Conservation (phyloP, 53 echinoderm and acorn worm species). For the Luidia sarsii region DNA sequence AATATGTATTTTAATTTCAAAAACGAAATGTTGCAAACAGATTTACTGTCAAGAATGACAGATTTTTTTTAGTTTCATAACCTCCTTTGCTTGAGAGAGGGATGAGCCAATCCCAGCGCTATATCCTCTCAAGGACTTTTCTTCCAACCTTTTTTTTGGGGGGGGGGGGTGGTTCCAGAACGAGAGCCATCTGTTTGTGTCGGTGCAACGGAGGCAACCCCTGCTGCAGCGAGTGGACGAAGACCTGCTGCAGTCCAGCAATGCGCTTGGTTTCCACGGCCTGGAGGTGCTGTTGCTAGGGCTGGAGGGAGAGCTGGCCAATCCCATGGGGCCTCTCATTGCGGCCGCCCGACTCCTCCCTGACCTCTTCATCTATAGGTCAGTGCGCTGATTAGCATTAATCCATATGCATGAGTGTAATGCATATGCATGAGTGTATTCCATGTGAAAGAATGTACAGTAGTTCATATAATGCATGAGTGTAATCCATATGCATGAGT, state of each 20-base stretch:
- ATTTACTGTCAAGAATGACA: too few relatives aligned
- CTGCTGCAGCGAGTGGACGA: conserved; percentile 49
- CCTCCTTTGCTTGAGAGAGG: too few relatives aligned
- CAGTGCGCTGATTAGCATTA: conserved; percentile 19
- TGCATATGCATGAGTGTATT: background rate
- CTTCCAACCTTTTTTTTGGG: too few relatives aligned
- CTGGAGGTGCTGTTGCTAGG: conserved; percentile 76
- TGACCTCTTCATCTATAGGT: conserved; percentile 78
- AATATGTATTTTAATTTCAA: too few relatives aligned
- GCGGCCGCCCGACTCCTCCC: conserved; percentile 74
- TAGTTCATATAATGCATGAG: too few relatives aligned
- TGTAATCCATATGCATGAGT: too few relatives aligned
- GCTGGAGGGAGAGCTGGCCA: conserved; percentile 59
- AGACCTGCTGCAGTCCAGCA: conserved; percentile 23
- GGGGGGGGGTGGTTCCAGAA: too few relatives aligned
- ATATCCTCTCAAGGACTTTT: too few relatives aligned
- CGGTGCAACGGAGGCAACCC: conserved; percentile 64
- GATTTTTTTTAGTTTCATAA: too few relatives aligned
- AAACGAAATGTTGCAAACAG: too few relatives aligned
- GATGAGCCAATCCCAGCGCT: too few relatives aligned
- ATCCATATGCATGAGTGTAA: background rate
- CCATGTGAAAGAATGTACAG: too few relatives aligned
- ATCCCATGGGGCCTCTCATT: conserved; percentile 73
- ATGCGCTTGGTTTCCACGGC: conserved; percentile 69
- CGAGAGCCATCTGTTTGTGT: conserved; percentile 71